phyloP scores from a whole-genome alignment of 2,888 invertebrate genomes.

The Melanotus villosus region DNA sequence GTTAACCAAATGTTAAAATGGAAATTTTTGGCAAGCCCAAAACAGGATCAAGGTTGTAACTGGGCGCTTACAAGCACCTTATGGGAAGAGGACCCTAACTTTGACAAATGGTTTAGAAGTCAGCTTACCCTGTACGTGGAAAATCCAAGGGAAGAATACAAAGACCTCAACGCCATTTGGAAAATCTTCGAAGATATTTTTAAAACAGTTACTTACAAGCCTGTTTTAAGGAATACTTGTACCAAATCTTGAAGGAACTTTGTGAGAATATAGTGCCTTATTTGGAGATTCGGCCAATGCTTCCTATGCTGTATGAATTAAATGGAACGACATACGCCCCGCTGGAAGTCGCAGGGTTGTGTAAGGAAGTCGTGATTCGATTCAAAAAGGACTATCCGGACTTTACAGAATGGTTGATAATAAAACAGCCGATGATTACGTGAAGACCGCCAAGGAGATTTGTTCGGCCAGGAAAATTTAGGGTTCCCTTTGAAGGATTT shows the following conservation, averaged over 20 bases:
- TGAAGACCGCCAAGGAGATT: constrained; percentile 68
- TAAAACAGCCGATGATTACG: constrained; percentile 58
- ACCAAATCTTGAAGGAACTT: constrained; percentile 75
- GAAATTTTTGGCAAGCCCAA: constrained; percentile 59
- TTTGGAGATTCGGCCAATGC: constrained; percentile 72
- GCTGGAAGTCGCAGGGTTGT: constrained; percentile 68
- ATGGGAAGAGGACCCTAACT: constrained; percentile 46
- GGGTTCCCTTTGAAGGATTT: constrained; percentile 77
- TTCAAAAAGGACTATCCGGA: constrained; percentile 72
- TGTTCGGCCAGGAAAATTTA: constrained; percentile 85
- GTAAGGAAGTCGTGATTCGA: constrained; percentile 68
- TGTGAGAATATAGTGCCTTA: constrained; percentile 77
- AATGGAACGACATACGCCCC: constrained; percentile 69
- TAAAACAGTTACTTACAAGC: constrained; percentile 72
- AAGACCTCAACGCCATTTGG: constrained; percentile 75
- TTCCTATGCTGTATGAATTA: constrained; percentile 72
- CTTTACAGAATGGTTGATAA: constrained; percentile 68
- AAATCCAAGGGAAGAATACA: constrained; percentile 65
- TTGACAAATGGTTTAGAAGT: constrained; percentile 66
- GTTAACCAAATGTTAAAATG: constrained; percentile 50
- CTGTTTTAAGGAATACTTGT: constrained; percentile 77
- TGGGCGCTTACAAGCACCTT: constrained; percentile 65
- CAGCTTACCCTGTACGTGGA: constrained; percentile 71
- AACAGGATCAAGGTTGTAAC: constrained; percentile 38
- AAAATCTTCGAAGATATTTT: constrained; percentile 73